Evolutionary conservation across 2,113 vertebrate genomes (phyloP), one percentile per base, ranked within the genome.

Genomic region (Caretta caretta): DNA sequence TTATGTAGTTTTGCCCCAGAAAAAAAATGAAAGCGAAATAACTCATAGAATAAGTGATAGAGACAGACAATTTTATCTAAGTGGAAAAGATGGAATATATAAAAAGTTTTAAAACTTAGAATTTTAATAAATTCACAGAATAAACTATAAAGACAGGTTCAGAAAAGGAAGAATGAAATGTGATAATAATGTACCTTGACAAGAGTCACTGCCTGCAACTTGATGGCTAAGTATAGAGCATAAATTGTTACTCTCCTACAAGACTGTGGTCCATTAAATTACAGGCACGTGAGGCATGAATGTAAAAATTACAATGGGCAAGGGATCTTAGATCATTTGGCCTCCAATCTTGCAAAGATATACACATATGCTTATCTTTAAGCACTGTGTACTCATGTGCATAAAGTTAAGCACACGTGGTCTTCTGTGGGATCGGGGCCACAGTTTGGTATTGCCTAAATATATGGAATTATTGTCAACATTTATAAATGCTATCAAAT

Each of bases 31-130:
- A 80, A 48, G 54, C 46, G 5, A 80, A 80, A 84, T 90, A 90
- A 57, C 31, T 95, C 86, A 93, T 51, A 94, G 69, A 96, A 94
- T 22, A 94, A 93, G 88, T 86, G 1, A 93, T 90, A 51, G 79
- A 96, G 25, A 20, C 10, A 38, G 65, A 35, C 29, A 49, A 83
- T 95, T 97, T 93, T 81, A 79, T 92, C 80, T 92, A 80, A 89
- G 17, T 42, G 16, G 80, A 87, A 48, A 96, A 51, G 57, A 90
- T 81, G 91, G 83, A 93, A 95, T 95, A 51, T 25, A 91, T 62
- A 91, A 75, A 69, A 62, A 31, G 12, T 62, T 29, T 29, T 31
- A 62, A 29, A 93, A 93, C 24, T 10, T 16, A 54, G 65, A 81
- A 25, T 57, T 83, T 72, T 38, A 92, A 80, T 2, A 51, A 59